Percentiles rank a stretch among this genome's conserved stretches.
Evolutionary conservation across 2,888 invertebrate genomes (phyloP).

Genomic region (Aleiodes leptofemur): DNA sequence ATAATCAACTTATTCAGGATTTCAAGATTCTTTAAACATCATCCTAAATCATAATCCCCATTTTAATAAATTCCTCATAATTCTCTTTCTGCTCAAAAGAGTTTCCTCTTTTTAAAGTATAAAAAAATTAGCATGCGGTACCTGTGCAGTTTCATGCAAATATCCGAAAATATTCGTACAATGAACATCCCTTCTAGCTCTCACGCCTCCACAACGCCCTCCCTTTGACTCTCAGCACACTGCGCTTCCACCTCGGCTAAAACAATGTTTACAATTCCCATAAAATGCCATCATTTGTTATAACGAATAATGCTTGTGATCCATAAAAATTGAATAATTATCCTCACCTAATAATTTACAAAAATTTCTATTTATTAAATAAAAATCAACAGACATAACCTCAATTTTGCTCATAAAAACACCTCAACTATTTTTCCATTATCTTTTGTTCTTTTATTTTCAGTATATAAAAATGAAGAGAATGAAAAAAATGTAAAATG

Average conservation of each 20-base stretch:
- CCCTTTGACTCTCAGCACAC: background rate
- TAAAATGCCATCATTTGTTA: background rate
- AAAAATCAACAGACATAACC: background rate
- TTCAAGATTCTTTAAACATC: too few relatives aligned
- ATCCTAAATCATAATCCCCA: too few relatives aligned
- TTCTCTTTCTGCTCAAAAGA: too few relatives aligned
- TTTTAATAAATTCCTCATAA: too few relatives aligned
- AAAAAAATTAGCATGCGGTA: too few relatives aligned
- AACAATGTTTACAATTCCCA: too few relatives aligned
- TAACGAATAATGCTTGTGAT: background rate
- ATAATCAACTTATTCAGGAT: too few relatives aligned
- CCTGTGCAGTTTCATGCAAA: too few relatives aligned
- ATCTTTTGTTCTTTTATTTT: background rate
- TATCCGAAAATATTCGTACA: too few relatives aligned
- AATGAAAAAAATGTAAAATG: constrained; percentile 25
- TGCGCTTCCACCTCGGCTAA: background rate
- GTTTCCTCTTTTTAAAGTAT: too few relatives aligned
- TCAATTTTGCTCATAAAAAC: background rate
- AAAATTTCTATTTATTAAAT: background rate
- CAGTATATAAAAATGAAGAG: background rate
- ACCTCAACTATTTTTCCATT: background rate
- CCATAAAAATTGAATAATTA: constrained; percentile 1
- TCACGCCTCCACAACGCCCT: background rate
- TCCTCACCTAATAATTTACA: background rate
- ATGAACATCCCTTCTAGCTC: background rate